These are phyloP conservation scores for Oenanthe oenanthe DNA, from an alignment of 2,113 vertebrate species.

Conservation along the genomic window DNA sequence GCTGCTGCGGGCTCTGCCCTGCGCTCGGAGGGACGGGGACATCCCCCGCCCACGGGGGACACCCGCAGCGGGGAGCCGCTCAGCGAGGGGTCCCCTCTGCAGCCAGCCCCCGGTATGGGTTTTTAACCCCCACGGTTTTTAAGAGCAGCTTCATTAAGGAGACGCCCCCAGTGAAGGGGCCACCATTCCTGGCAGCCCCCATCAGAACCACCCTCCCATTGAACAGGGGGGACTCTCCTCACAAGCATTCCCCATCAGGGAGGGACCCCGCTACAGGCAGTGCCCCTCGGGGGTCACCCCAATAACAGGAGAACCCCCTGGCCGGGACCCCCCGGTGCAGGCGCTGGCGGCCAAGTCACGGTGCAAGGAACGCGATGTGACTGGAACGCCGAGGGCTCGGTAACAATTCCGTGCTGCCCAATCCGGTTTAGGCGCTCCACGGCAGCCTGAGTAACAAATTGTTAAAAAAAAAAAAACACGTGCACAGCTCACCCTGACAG, in stretches of 20 bases:
- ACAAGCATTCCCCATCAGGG: not conserved
- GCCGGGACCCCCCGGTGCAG: not conserved
- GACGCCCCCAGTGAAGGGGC: no score
- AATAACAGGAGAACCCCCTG: no score
- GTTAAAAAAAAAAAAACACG: not conserved
- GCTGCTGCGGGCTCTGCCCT: not conserved
- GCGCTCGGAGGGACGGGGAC: no score
- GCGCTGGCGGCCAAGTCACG: rapidly evolving
- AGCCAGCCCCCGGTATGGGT: rapidly evolving
- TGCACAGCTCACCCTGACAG: rapidly evolving
- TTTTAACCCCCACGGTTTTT: no score
- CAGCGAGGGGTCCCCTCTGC: not conserved
- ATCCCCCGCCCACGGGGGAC: rapidly evolving
- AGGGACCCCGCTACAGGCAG: no score
- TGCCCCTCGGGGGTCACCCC: no score
- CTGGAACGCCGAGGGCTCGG: rapidly evolving
- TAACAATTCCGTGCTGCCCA: rapidly evolving
- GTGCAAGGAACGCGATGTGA: rapidly evolving
- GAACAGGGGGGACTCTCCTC: not conserved
- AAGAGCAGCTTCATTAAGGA: no score
- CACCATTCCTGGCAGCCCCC: no score
- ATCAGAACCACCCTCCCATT: no score
- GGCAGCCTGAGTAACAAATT: not conserved
- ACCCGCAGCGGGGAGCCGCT: no score
- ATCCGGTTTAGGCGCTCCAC: no score